Evolutionary conservation across 1,140 invertebrate genomes (phyloP), one percentile per base, ranked within the genome.

Genomic region (Magallana gigas): DNA sequence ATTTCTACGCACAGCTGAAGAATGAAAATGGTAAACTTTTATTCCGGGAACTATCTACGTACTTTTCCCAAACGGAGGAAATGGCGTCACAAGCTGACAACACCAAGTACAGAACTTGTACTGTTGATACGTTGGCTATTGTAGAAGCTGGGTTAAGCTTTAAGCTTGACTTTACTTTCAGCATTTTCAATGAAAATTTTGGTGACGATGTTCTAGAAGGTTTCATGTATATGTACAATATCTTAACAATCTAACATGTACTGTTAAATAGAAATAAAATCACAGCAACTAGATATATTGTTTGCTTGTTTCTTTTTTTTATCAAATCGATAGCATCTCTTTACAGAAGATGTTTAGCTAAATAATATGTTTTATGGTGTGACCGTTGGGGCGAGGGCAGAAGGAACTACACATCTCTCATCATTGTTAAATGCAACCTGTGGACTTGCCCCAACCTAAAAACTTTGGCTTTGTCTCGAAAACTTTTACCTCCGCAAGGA

Each of bases 151-250:
- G 68, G 3, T 29, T 76, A 2, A 76, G 12, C 18, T 29, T 76
- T 8, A 76, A 76, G 23, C 68, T 76, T 23, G 68, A 76, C 11
- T 76, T 76, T 29, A 76, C 36, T 76, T 76, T 76, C 18, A 29
- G 9, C 9, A 12, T 76, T 8, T 76, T 36, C 23, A 29, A 12
- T 36, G 68, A 76, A 76, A 76, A 76, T 12, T 76, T 76, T 23
- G 68, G 68, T 14, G 68, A 76, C 9, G 68, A 76, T 29, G 8
- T 76, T 2, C 14, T 76, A 11, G 68, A 29, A 8, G 68, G 68
- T 36, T 76, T 76, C 23, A 76, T 76, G 68, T 76, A 76, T 11
- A 8, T 8, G 8, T 76, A 76, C 11, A 76, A 76, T 29, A 8
- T 76, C 12, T 29, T 76, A 23, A 18, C 23, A 76, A 76, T 76